phyloP scores from a whole-genome alignment of 2,797 vertebrate genomes.

The Pseudomugil tenellus region DNA sequence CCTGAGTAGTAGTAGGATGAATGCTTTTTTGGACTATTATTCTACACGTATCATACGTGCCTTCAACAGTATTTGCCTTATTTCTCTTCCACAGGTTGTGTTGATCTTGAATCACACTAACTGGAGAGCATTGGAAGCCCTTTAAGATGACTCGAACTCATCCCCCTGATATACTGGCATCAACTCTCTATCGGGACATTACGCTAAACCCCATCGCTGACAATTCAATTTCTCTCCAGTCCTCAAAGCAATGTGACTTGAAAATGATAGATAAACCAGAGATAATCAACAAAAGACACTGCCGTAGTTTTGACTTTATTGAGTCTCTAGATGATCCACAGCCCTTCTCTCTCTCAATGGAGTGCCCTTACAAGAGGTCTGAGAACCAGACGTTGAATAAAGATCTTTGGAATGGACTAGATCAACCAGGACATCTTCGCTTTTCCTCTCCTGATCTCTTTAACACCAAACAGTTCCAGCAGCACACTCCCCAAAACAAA shows the following conservation, averaged over 20 bases:
- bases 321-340: conserved; percentile 92
- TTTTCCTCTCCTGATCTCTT: conserved; percentile 85
- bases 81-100: conserved; percentile 69
- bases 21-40: neutral
- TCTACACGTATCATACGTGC: neutral
- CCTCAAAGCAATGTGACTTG: conserved; percentile 86
- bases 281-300: conserved; percentile 96
- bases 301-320: conserved; percentile 95
- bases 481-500: conserved; percentile 73
- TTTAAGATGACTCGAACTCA: conserved; percentile 98
- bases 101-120: conserved; percentile 84
- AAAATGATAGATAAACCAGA: conserved; percentile 89
- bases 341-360: conserved; percentile 79
- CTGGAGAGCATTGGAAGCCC: conserved; percentile 75
- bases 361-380: conserved; percentile 76
- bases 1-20: neutral
- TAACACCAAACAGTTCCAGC: conserved; percentile 76
- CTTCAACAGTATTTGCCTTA: conserved; percentile 22
- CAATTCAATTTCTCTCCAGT: conserved; percentile 75
- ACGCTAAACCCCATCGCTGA: conserved; percentile 83
- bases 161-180: conserved; percentile 95
- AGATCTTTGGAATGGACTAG: conserved; percentile 80
- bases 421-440: conserved; percentile 81
- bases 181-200: conserved; percentile 92
- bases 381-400: conserved; percentile 80